phyloP scores from a whole-genome alignment of 2,888 invertebrate species.

The Pachliopta kotzebuea region DNA sequence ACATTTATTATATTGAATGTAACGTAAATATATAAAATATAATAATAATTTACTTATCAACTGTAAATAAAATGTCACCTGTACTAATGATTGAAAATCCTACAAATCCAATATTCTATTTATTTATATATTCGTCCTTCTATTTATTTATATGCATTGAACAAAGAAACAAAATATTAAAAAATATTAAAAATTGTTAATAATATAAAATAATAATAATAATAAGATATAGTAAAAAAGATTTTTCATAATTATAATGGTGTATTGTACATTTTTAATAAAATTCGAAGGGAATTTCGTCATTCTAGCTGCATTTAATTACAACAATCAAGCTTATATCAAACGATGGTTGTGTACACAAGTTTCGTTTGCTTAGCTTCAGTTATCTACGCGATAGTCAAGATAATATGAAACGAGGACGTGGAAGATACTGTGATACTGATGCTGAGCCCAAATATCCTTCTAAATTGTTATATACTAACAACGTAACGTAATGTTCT shows the following conservation, averaged over 20 bases:
- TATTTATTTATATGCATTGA: too few relatives aligned
- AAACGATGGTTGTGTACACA: slow-evolving; percentile 28
- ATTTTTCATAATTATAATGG: too few relatives aligned
- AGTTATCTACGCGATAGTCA: slow-evolving; percentile 28
- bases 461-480: slow-evolving; percentile 26
- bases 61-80: background rate
- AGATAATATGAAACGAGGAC: slow-evolving; percentile 30
- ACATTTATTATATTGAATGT: too few relatives aligned
- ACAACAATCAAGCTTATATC: slow-evolving; percentile 30
- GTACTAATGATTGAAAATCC: background rate
- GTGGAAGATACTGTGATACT: slow-evolving; percentile 24
- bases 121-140: too few relatives aligned
- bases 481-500: background rate
- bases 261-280: background rate
- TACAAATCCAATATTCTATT: too few relatives aligned
- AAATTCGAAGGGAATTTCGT: slow-evolving; percentile 21
- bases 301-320: slow-evolving; percentile 27
- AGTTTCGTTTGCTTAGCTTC: slow-evolving; percentile 26
- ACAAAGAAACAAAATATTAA: too few relatives aligned
- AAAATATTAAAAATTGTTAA: too few relatives aligned
- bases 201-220: too few relatives aligned
- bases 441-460: slow-evolving; percentile 30
- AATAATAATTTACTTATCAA: background rate
- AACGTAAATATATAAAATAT: too few relatives aligned
- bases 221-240: too few relatives aligned